phyloP scores from a whole-genome alignment of 2,888 invertebrate species.

The Papilio demoleus region DNA sequence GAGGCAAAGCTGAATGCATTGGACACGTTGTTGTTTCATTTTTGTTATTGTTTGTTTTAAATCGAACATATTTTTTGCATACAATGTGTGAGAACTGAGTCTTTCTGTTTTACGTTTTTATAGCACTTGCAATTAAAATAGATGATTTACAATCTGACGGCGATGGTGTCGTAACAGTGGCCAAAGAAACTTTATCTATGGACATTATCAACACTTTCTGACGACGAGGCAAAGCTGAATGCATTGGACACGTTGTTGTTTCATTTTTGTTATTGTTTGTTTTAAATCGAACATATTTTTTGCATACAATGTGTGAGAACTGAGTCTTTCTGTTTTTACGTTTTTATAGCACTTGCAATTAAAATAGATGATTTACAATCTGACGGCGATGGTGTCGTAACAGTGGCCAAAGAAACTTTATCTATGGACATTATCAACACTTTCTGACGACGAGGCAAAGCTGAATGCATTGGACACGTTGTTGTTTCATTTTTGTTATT shows the following conservation, averaged over 20 bases:
- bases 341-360: neutral
- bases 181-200: slow-evolving; percentile 44
- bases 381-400: too few species aligned
- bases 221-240: slow-evolving; percentile 42
- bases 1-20: slow-evolving; percentile 43
- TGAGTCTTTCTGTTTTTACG: neutral
- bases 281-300: slow-evolving; percentile 54
- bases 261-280: slow-evolving; percentile 51
- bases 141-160: slow-evolving; percentile 26
- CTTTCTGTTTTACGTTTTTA: neutral
- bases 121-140: slow-evolving; percentile 23
- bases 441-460: too few species aligned
- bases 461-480: too few species aligned
- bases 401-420: neutral
- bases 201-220: slow-evolving; percentile 63
- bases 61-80: slow-evolving; percentile 51
- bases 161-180: slow-evolving; percentile 30
- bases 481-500: too few species aligned
- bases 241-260: slow-evolving; percentile 41
- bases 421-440: too few species aligned
- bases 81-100: slow-evolving; percentile 14
- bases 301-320: slow-evolving; percentile 11
- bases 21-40: slow-evolving; percentile 37
- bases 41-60: slow-evolving; percentile 54
- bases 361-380: neutral